Evolutionary conservation across 2,113 vertebrate genomes (phyloP), one percentile per base, ranked within the genome.

Genomic region (Tylochromis polylepis): DNA sequence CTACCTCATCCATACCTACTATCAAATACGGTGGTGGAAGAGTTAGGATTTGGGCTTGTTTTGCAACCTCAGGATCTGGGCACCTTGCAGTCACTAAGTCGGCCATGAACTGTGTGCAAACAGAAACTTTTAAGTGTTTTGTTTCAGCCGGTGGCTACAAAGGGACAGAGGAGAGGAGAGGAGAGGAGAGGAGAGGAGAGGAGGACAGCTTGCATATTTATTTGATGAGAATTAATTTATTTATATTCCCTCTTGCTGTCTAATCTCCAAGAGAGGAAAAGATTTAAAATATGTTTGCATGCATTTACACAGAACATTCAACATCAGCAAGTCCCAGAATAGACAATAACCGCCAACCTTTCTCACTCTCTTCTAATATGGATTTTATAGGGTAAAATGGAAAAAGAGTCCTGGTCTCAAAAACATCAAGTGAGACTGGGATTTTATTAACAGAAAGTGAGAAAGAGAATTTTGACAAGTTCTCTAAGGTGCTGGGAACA

Each of bases 201-300:
- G 89, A 85, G 88, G 83, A 84, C 83, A 59, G 36, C 84, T 88
- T 86, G 77, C 49, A 89, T 90, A 87, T 90, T 93, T 87, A 78
- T 87, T 92, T 31, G 4, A 57, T 85, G 58, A 79, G 55, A 83
- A 81, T 49, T 81, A 27, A 72, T 88, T 85, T 14, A 87, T 90
- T 86, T 85, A 90, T 87, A 75, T 62, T 88, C 59, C 3, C 8
- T 86, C 84, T 81, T 79, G 80, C 81, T 60, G 70, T 85, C 65
- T 92, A 49, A 78, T 89, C 86, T 91, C 81, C 36, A 58, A 58
- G 59, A 65, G 27, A 83, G 72, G 56, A 41, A 58, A 82, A 82
- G 29, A 83, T 82, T 87, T 85, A 84, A 93, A 93, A 80, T 83
- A 88, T 83, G 81, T 81, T 82, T 53, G 46, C 27, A 36, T 34